Evolutionary conservation across 2,113 vertebrate species (phyloP), one percentile per base, ranked within the genome.

Genomic region (Sturnus vulgaris): DNA sequence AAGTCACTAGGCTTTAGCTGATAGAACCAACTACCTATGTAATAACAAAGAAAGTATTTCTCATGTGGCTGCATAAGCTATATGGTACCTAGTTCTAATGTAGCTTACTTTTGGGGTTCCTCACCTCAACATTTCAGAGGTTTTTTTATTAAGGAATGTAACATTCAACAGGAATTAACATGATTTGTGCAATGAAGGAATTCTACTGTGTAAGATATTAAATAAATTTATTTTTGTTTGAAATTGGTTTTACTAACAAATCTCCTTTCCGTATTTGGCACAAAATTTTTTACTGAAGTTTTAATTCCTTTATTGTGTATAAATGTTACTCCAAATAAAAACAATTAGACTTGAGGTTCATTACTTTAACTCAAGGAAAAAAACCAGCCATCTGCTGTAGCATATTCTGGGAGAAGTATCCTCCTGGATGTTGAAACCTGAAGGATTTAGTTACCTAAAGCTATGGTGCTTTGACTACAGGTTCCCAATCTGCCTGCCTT

Each of bases 21-120:
- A 97, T 50, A 96, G 96, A 98, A 97, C 95, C 97, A 98, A 98
- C 97, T 98, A 98, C 96, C 97, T 98, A 97, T 98, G 97, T 98
- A 97, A 98, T 98, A 98, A 98, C 89, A 92, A 97, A 97, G 80
- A 65, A 91, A 94, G 77, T 65, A 93, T 93, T 98, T 97, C 96
- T 98, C 94, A 49, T 95, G 92, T 97, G 95, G 96, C 95, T 96
- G 90, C 84, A 37, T 71, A 92, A 89, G 73, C 83, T 96, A 7
- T 69, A 47, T n/a, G 82, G 50, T 52, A 20, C 87, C 73, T 92
- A 35, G 87, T 84, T 94, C 49, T 82, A 66, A 93, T 49, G 47
- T 91, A 93, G 88, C 86, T 96, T 94, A 91, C 57, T 95, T 93
- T 61, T 6, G 60, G 79, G 91, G 85, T 69, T 93, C 79, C 50